A percentile compares a stretch with the other conserved stretches of the same genome.
Conservation (phyloP, 2,888 invertebrate species). For the Abrostola triplasia region DNA sequence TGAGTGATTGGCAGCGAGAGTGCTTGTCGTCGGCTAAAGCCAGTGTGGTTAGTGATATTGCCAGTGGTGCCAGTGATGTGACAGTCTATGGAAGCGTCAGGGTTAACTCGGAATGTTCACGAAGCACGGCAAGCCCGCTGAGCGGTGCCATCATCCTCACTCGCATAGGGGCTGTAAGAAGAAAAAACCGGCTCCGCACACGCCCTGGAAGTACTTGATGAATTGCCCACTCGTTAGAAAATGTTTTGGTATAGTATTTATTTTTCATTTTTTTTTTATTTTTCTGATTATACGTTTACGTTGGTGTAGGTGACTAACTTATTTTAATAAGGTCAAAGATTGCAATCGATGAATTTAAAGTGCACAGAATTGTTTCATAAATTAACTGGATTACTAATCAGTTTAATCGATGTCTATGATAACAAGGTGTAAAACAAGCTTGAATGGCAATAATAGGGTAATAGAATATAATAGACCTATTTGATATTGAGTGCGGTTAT, state of each 20-base stretch:
- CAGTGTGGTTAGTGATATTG: conserved; percentile 71
- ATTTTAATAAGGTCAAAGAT: conserved; percentile 47
- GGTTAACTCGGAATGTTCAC: conserved; percentile 86
- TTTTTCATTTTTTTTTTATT: conserved; percentile 61
- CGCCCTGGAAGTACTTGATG: conserved; percentile 89
- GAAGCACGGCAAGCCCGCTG: conserved; percentile 85
- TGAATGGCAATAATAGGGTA: conserved; percentile 29
- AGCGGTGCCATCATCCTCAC: conserved; percentile 82
- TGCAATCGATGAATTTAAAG: conserved; percentile 40
- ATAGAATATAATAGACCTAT: conserved; percentile 31
- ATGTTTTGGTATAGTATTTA: conserved; percentile 88
- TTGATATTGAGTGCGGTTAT: conserved; percentile 35
- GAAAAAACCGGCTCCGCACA: conserved; percentile 86
- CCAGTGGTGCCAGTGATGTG: conserved; percentile 82
- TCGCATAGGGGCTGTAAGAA: conserved; percentile 84
- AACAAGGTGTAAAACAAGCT: conserved; percentile 39
- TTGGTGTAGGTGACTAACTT: conserved; percentile 50
- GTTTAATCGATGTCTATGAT: conserved; percentile 29
- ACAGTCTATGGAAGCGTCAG: conserved; percentile 84
- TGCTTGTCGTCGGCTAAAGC: conserved; percentile 58
- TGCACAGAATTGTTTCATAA: conserved; percentile 30
- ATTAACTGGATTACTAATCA: conserved; percentile 31
- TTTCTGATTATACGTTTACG: conserved; percentile 39
- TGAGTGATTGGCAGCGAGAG: conserved; percentile 68
- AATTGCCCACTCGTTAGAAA: conserved; percentile 89